Evolutionary conservation across 2,888 invertebrate species (phyloP).

Genomic region (Odontocolon sp.): DNA sequence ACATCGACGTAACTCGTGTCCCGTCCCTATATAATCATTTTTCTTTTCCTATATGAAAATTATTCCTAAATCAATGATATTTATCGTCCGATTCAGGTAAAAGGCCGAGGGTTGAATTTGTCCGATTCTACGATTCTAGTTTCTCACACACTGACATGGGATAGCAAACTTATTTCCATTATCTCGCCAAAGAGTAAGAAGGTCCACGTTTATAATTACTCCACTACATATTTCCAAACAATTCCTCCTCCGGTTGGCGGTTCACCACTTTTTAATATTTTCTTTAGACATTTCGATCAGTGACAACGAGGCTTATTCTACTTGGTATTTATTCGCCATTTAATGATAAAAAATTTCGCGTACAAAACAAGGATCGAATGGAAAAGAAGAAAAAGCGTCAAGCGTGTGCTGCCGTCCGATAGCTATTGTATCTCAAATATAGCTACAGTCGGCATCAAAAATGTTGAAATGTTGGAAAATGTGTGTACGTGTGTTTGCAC

Average conservation of each 20-base stretch:
- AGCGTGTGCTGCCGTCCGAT: too few species aligned
- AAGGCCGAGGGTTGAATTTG: slow-evolving; percentile 64
- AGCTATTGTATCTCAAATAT: slow-evolving; percentile 27
- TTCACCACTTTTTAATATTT: too few species aligned
- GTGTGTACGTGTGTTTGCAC: background rate
- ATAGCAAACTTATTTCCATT: slow-evolving; percentile 72
- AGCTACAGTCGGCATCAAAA: slow-evolving; percentile 36
- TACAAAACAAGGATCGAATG: background rate
- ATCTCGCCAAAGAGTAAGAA: background rate
- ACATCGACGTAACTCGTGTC: slow-evolving; percentile 1
- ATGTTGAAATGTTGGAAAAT: background rate
- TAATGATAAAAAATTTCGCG: too few species aligned
- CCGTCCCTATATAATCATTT: slow-evolving; percentile 26
- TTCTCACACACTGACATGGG: slow-evolving; percentile 42
- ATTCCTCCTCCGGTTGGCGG: too few species aligned
- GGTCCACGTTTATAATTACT: too few species aligned
- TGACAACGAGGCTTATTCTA: too few species aligned
- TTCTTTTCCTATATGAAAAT: background rate
- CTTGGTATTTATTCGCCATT: too few species aligned
- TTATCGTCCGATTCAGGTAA: slow-evolving; percentile 72
- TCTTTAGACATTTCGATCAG: too few species aligned
- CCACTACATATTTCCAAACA: too few species aligned
- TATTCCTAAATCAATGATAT: slow-evolving; percentile 73
- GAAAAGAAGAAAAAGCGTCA: slow-evolving; percentile 22
- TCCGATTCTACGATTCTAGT: slow-evolving; percentile 53